A percentile compares a stretch with the other conserved stretches of the same genome.
Evolutionary conservation across 1,140 invertebrate genomes (phyloP).

Genomic region (Tetramorium simillimum): DNA sequence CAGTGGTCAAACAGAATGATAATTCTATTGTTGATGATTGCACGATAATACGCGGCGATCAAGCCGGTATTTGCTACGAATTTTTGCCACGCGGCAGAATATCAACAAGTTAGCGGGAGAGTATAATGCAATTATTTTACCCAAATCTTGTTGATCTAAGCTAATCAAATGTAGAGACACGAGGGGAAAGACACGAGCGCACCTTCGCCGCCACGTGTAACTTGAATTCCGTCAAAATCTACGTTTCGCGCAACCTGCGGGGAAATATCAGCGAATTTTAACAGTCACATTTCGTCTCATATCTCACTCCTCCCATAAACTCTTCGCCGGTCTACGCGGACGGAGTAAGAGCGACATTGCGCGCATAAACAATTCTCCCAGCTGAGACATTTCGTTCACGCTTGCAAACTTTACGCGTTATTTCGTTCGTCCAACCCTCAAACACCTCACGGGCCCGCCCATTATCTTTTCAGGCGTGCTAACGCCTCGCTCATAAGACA

Average conservation of each 20-base stretch:
- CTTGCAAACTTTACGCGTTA: neutral
- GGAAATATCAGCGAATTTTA: slow-evolving; percentile 12
- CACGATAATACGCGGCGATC: neutral
- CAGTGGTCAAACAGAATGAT: slow-evolving; percentile 32
- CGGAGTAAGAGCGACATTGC: neutral
- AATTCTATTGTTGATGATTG: slow-evolving; percentile 10
- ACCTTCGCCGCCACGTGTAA: neutral
- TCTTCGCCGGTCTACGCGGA: neutral
- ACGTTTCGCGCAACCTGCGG: neutral
- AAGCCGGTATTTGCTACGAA: neutral
- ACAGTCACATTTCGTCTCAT: no score
- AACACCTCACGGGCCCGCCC: slow-evolving; percentile 6
- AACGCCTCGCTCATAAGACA: neutral
- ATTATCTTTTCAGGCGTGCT: slow-evolving; percentile 51
- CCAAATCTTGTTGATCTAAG: neutral
- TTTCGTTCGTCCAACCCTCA: neutral
- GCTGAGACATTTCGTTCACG: slow-evolving; percentile 26
- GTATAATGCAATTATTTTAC: neutral
- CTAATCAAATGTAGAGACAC: neutral
- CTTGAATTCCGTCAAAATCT: neutral
- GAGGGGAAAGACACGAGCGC: neutral
- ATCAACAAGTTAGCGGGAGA: neutral
- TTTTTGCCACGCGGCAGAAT: neutral
- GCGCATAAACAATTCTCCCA: slow-evolving; percentile 43
- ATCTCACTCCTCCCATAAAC: neutral